A percentile compares a stretch with the other conserved stretches of the same genome.
phyloP scores from a whole-genome alignment of 2,797 vertebrate genomes.

The Manis crassicaudata region DNA sequence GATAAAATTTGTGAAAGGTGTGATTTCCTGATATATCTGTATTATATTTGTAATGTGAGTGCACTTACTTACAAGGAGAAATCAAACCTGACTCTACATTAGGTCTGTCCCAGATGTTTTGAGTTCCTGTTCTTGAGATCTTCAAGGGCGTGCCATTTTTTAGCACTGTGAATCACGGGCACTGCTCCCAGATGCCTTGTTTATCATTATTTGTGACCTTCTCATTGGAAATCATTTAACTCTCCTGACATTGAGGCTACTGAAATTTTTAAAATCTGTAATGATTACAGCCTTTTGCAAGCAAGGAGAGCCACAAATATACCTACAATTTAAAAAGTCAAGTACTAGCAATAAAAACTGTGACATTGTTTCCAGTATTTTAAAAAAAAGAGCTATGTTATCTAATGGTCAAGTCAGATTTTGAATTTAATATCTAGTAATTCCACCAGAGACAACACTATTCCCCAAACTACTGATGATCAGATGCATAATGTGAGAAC shows the following conservation, averaged over 20 bases:
- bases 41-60: background rate
- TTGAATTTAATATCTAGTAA: slow-evolving; percentile 48
- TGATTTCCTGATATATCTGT: background rate
- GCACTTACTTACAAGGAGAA: background rate
- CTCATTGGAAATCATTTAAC: background rate
- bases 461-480: slow-evolving; percentile 62
- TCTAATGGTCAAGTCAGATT: background rate
- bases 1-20: background rate
- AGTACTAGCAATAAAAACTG: background rate
- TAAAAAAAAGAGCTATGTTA: background rate
- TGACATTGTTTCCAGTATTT: background rate
- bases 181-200: background rate
- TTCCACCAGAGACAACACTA: background rate
- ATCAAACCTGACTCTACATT: background rate
- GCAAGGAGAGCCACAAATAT: background rate
- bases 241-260: background rate
- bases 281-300: background rate
- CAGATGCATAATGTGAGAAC: slow-evolving; percentile 33
- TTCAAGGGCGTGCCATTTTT: background rate
- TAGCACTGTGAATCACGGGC: background rate
- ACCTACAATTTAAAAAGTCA: background rate
- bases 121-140: background rate
- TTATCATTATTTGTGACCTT: background rate
- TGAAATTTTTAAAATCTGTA: background rate
- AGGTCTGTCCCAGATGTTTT: background rate